These are phyloP conservation scores for Rhinoraja longicauda DNA, from an alignment of 2,797 vertebrate species.

Conservation along the genomic window DNA sequence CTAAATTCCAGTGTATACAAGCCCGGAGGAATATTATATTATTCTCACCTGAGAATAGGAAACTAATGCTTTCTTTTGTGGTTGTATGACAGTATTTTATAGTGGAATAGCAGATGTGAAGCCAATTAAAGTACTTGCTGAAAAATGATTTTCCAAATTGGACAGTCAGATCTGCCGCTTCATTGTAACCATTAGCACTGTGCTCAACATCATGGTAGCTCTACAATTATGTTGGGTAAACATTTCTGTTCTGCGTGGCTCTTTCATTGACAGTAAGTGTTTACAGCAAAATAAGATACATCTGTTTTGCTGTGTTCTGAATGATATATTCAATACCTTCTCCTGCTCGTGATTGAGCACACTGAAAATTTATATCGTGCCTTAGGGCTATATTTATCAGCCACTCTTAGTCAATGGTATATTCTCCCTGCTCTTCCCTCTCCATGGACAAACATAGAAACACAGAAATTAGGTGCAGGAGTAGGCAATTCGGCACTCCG, in stretches of 20 bases:
- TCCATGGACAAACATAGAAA: neutral
- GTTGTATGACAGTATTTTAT: neutral
- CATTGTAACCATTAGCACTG: conserved; percentile 14
- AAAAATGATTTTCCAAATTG: neutral
- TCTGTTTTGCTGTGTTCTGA: neutral
- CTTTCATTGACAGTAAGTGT: neutral
- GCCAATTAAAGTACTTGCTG: neutral
- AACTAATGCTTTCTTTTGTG: neutral
- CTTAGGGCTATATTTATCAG: neutral
- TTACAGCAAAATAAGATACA: neutral
- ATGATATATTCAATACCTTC: neutral
- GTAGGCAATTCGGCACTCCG: too few relatives aligned
- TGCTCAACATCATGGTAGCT: neutral
- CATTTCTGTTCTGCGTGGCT: neutral
- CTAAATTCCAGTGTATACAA: too few relatives aligned
- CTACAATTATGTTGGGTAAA: neutral
- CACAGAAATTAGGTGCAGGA: too few relatives aligned
- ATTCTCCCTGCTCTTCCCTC: neutral
- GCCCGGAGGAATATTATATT: neutral
- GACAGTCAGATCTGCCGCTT: neutral
- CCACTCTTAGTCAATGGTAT: neutral
- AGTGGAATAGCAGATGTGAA: neutral
- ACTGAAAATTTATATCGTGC: neutral
- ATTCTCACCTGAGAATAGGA: neutral
- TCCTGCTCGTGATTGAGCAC: neutral